Evolutionary conservation across 2,113 vertebrate genomes (phyloP), one percentile per base, ranked within the genome.

Genomic region (Aythya baeri): DNA sequence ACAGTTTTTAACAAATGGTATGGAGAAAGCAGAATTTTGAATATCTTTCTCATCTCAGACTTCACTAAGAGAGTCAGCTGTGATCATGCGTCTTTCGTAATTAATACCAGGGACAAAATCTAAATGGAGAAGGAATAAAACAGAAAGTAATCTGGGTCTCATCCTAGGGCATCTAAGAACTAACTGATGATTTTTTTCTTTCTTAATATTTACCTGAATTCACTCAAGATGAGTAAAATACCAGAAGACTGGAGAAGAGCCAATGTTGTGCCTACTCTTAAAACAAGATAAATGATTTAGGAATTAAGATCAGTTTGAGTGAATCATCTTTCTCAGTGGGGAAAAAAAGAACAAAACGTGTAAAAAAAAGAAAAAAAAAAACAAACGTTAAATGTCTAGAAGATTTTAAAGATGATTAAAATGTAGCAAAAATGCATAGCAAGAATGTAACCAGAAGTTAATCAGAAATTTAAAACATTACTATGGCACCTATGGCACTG

Each of bases 401-500:
- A 91, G 65, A 84, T 55, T 78, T 71, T 52, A 79, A 91, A 84
- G 62, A 93, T 49, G 8, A 84, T 57, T 82, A 91, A 49, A 49
- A 49, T 49, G 46, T 49, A 49, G 46, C 46, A 49, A 49, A 49
- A 22, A 49, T 49, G 20, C 46, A 78, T 17, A 76, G 49, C 49
- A 89, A 89, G 91, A 92, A 82, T 78, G 49, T 15, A 41, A 62
- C 44, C 46, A 65, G 58, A 44, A 89, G 20, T 88, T 91, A 61
- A 79, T 66, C 32, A 41, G 49, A 91, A 85, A 79, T 90, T 91
- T 83, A 94, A 93, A 93, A 94, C 7, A 25, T 72, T 87, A 87
- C 17, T 32, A 70, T 31, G 32, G 4, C 38, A 77, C 14, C 17
- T 32, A 70, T 31, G 34, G 4, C 38, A 77, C 14, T 73, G 26